Evolutionary conservation across 1,140 invertebrate species (phyloP).

Genomic region (Orussus abietinus): DNA sequence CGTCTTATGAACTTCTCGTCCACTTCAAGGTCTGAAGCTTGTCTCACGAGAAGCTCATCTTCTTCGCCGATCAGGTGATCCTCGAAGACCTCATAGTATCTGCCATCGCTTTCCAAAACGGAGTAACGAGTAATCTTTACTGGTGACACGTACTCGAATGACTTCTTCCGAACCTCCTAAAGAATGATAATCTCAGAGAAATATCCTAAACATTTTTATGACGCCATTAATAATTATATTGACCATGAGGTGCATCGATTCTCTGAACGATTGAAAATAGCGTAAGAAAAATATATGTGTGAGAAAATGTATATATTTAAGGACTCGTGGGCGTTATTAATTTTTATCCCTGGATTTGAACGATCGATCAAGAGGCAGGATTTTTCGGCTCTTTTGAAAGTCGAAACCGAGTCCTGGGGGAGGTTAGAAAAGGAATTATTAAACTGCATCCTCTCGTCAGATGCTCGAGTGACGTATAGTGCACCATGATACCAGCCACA

Average conservation of each 20-base stretch:
- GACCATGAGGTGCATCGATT: neutral
- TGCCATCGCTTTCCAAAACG: slow-evolving; percentile 34
- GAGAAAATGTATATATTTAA: no score
- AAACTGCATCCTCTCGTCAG: no score
- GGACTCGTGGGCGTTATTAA: no score
- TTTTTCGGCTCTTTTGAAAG: no score
- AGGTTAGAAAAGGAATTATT: no score
- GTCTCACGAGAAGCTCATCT: slow-evolving; percentile 52
- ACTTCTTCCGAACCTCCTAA: neutral
- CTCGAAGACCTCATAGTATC: slow-evolving; percentile 32
- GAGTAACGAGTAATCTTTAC: slow-evolving; percentile 29
- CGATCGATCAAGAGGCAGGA: no score
- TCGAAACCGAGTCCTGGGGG: no score
- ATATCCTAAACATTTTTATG: no score
- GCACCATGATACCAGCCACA: no score
- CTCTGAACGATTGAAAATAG: slow-evolving; percentile 3
- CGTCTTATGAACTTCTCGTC: slow-evolving; percentile 54
- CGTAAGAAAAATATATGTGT: slow-evolving; percentile 15
- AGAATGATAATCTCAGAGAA: slow-evolving; percentile 22
- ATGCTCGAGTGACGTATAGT: no score
- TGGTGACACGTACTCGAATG: slow-evolving; percentile 3
- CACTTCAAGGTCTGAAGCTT: slow-evolving; percentile 51
- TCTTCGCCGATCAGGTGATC: slow-evolving; percentile 35
- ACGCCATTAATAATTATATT: no score
- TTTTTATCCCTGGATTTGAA: no score